These are phyloP conservation scores for Onychomys torridus DNA, from an alignment of 2,797 vertebrate genomes.

Conservation along the genomic window DNA sequence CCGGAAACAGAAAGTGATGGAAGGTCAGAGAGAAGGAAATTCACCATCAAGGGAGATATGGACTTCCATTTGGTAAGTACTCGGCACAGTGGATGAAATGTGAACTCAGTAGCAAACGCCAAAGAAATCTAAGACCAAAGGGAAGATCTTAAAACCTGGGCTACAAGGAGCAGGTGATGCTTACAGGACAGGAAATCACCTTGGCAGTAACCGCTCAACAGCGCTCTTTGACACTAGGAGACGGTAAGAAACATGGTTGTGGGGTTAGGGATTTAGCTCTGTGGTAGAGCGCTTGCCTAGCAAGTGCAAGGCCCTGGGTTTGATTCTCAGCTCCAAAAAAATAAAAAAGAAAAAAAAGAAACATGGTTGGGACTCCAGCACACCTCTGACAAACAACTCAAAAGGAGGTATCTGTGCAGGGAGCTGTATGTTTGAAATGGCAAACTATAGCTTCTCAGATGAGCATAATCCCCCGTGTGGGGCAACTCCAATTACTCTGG, in stretches of 20 bases:
- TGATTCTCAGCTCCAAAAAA: no score
- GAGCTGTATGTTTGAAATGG: background rate
- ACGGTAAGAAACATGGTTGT: slow-evolving; percentile 16
- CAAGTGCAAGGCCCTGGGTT: no score
- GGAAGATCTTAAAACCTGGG: background rate
- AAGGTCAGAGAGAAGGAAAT: no score
- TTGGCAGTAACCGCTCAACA: no score
- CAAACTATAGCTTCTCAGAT: background rate
- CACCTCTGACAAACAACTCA: background rate
- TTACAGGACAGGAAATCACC: background rate
- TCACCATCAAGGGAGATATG: no score
- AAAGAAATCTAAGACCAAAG: background rate
- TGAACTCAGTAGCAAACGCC: background rate
- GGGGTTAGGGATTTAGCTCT: no score
- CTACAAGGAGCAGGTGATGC: background rate
- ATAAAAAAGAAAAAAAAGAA: no score
- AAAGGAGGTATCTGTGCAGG: background rate
- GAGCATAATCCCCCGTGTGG: background rate
- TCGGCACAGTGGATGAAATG: background rate
- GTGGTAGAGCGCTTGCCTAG: no score
- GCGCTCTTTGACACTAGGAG: background rate
- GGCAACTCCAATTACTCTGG: background rate
- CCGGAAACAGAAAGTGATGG: background rate
- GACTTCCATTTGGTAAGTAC: background rate
- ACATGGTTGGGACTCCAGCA: background rate